Percentiles rank a stretch among this genome's conserved stretches.
These are phyloP conservation scores for Cantharis nigra DNA, from an alignment of 2,888 invertebrate species.

Conservation along the genomic window DNA sequence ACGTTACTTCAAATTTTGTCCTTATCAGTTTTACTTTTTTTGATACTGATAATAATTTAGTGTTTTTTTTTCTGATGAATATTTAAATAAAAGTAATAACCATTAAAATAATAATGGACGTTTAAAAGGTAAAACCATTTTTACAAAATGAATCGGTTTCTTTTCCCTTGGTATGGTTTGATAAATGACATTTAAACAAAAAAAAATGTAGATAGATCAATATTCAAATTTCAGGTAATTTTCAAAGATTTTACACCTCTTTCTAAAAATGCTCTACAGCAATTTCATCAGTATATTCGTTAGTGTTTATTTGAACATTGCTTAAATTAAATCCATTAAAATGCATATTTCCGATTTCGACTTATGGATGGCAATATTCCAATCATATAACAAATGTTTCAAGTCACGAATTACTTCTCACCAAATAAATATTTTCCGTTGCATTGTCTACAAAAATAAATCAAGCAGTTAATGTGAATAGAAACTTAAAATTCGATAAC, in stretches of 20 bases:
- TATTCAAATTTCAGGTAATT: background rate
- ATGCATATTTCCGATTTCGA: background rate
- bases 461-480: conserved; percentile 41
- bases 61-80: background rate
- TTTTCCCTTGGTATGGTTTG: background rate
- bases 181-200: background rate
- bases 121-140: background rate
- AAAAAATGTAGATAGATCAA: background rate
- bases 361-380: background rate
- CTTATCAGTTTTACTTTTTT: background rate
- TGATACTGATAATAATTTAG: background rate
- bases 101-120: background rate
- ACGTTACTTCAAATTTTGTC: background rate
- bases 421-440: conserved; percentile 3
- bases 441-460: conserved; percentile 33
- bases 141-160: background rate
- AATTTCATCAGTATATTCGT: no score
- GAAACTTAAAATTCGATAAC: conserved; percentile 47
- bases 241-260: background rate
- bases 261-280: no score
- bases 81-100: background rate
- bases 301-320: no score
- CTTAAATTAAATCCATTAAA: background rate
- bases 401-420: conserved; percentile 17
- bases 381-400: background rate